Evolutionary conservation across 2,113 vertebrate species (phyloP).

Genomic region (Monopterus albus): DNA sequence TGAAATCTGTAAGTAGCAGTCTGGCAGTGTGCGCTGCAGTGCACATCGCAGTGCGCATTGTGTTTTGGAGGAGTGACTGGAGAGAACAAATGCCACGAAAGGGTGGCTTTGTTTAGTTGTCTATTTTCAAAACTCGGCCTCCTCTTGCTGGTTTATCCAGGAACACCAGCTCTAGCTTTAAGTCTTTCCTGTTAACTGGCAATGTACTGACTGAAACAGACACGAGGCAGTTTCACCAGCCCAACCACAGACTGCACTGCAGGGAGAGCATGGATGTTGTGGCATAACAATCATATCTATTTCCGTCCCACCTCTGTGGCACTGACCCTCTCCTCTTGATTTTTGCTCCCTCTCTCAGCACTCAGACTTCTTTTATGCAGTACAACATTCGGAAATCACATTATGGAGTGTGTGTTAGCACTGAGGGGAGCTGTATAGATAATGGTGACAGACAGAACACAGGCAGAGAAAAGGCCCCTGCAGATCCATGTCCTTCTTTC

Average conservation of each 20-base stretch:
- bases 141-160: no score
- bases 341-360: slow-evolving; percentile 51
- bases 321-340: slow-evolving; percentile 54
- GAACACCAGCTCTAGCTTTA: no score
- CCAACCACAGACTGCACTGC: slow-evolving; percentile 10
- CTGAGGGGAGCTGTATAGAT: slow-evolving; percentile 43
- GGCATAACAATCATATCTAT: slow-evolving; percentile 47
- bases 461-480: slow-evolving; percentile 25
- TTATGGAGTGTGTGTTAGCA: slow-evolving; percentile 52
- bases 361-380: slow-evolving; percentile 52
- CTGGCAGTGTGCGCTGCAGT: no score
- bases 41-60: no score
- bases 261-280: background rate
- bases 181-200: background rate
- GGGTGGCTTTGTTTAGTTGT: no score
- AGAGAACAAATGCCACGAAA: no score
- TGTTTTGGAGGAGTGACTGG: no score
- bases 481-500: slow-evolving; percentile 38
- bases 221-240: background rate
- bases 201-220: background rate
- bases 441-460: slow-evolving; percentile 61
- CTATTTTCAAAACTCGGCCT: no score
- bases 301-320: slow-evolving; percentile 38
- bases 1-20: no score
- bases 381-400: slow-evolving; percentile 68